Evolutionary conservation across 2,113 vertebrate genomes (phyloP), one percentile per base, ranked within the genome.

Genomic region (Phainopepla nitens): DNA sequence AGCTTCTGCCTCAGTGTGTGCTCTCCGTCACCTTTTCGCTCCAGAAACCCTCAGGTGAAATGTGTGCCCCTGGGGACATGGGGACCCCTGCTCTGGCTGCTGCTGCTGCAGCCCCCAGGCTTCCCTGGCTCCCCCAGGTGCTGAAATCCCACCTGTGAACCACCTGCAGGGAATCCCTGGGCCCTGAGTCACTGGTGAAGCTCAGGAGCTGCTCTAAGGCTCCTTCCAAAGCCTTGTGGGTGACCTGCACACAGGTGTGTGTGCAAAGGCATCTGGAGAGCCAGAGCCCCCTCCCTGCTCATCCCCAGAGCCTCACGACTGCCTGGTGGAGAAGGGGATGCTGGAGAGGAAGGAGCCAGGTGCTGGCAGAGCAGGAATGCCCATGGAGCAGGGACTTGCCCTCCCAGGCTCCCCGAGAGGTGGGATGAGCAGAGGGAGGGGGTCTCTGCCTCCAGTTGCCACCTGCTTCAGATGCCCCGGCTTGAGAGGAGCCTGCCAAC

Each of bases 401-500:
- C 4, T 8, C 41, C 42, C 1, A 0, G 35, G 50, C 71, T 75
- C 57, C 70, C 41, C 0, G 0, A 77, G 62, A 88, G 62, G 75
- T 60, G 82, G 66, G 68, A 19, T 31, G 89, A 80, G 44, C 6
- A 7, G 22, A 66, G 29, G 60, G 58, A 73, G 19, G 20, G 35
- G 21, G 29, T 73, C 60, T 54, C 64, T 87, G 6, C 93, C 76
- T 89, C 88, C 64, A 29, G 2, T 22, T 44, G 22, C 77, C 23
- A 70, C 94, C 93, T 90, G 81, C 68, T 93, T 90, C 73, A 73
- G 53, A 89, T 90, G 84, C 95, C 80, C 80, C 1, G 18, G 79
- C 71, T 94, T 36, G 82, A 19, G 71, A 96, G 72, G 93, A 87
- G 73, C 81, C 96, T 96, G 97, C 97, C 97, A 97, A 97, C 82